Conservation (phyloP, 2,888 invertebrate genomes). For the Pteria penguin region DNA sequence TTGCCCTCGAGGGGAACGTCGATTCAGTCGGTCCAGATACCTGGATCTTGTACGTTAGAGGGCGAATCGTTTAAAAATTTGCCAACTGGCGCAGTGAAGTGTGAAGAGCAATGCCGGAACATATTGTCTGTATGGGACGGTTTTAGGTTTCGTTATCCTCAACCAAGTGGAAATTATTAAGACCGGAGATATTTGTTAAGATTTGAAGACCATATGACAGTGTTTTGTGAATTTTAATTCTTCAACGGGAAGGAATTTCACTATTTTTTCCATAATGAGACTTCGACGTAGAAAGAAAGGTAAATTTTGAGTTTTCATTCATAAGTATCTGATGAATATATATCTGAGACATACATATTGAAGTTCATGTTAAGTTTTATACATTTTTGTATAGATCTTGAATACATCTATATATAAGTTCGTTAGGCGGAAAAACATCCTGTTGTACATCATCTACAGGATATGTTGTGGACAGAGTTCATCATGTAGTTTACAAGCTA, state of each 20-base stretch:
- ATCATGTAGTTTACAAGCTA: too few species aligned
- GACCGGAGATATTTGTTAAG: background rate
- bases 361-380: too few species aligned
- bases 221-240: background rate
- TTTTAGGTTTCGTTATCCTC: conserved; percentile 15
- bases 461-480: too few species aligned
- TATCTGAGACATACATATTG: too few species aligned
- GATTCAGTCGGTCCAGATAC: too few species aligned
- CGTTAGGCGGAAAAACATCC: too few species aligned
- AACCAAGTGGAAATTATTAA: conserved; percentile 14
- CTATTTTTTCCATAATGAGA: conserved; percentile 19
- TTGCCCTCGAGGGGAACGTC: background rate
- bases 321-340: too few species aligned
- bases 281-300: conserved; percentile 34
- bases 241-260: background rate
- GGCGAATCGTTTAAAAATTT: background rate
- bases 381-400: too few species aligned
- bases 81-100: background rate
- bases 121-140: conserved; percentile 8
- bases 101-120: conserved; percentile 11
- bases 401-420: too few species aligned
- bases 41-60: background rate
- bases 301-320: conserved; percentile 10
- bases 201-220: background rate
- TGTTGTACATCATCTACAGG: too few species aligned